Evolutionary conservation across 2,888 invertebrate species (phyloP).

Genomic region (Polydrusus pterygomalis): DNA sequence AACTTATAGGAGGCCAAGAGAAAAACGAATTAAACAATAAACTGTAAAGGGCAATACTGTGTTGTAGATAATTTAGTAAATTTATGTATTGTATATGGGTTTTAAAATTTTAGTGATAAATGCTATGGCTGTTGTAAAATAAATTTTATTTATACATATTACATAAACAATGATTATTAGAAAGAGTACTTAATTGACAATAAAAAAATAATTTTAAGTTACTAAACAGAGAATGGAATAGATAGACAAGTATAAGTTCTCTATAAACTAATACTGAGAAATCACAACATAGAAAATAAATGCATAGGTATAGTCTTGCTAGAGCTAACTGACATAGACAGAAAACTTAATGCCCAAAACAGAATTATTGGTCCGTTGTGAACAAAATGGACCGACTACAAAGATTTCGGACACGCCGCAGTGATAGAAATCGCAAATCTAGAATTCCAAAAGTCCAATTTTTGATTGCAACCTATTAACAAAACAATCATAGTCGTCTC

Average conservation of each 20-base stretch:
- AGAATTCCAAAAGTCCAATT: too few species aligned
- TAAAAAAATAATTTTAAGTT: constrained; percentile 25
- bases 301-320: neutral
- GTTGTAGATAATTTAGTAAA: neutral
- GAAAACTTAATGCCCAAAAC: too few species aligned
- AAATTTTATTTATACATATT: constrained; percentile 21
- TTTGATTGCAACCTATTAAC: too few species aligned
- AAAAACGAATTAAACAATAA: constrained; percentile 4
- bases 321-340: too few species aligned
- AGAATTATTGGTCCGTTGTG: too few species aligned
- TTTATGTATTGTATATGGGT: neutral
- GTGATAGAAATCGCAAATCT: too few species aligned
- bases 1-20: constrained; percentile 13
- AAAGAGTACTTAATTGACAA: neutral
- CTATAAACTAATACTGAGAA: constrained; percentile 36
- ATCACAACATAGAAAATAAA: constrained; percentile 30
- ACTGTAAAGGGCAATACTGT: constrained; percentile 17
- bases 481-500: too few species aligned
- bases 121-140: constrained; percentile 19
- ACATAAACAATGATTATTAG: constrained; percentile 20
- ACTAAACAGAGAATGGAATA: constrained; percentile 23
- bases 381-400: too few species aligned
- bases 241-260: constrained; percentile 6
- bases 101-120: constrained; percentile 1
- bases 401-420: too few species aligned